A percentile compares a stretch with the other conserved stretches of the same genome.
Conservation (phyloP, 2,888 invertebrate species). For the Frankliniella intonsa region DNA sequence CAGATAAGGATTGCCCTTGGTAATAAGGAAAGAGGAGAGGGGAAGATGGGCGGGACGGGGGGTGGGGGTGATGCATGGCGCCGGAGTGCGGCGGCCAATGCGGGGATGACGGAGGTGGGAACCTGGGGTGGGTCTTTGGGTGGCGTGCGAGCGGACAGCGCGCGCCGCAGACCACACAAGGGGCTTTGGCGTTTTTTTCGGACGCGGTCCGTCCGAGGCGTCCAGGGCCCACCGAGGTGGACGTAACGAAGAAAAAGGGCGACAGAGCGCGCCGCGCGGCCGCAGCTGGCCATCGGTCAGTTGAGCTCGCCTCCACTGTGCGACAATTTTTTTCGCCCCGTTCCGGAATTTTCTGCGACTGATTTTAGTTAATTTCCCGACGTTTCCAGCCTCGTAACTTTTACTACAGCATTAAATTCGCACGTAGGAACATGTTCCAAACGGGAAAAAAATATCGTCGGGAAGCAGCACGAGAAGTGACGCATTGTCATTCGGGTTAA, state of each 20-base stretch:
- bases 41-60: background rate
- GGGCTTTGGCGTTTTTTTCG: background rate
- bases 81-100: background rate
- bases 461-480: no score
- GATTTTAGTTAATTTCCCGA: background rate
- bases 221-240: conserved; percentile 3
- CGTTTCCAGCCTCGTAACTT: no score
- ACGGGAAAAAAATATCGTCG: no score
- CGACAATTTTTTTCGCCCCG: background rate
- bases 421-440: no score
- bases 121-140: background rate
- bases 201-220: background rate
- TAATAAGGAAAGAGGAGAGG: background rate
- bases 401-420: no score
- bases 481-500: no score
- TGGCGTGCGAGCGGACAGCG: no score
- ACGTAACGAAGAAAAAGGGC: conserved; percentile 19
- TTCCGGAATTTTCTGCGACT: background rate
- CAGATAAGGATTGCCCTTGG: no score
- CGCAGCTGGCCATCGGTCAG: background rate
- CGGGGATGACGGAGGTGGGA: conserved; percentile 6
- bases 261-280: background rate
- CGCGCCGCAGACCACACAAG: no score
- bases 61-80: background rate
- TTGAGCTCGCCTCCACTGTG: background rate